Base-by-base conservation (phyloP, 2,113 vertebrate genomes). In the Chitala chitala region DNA sequence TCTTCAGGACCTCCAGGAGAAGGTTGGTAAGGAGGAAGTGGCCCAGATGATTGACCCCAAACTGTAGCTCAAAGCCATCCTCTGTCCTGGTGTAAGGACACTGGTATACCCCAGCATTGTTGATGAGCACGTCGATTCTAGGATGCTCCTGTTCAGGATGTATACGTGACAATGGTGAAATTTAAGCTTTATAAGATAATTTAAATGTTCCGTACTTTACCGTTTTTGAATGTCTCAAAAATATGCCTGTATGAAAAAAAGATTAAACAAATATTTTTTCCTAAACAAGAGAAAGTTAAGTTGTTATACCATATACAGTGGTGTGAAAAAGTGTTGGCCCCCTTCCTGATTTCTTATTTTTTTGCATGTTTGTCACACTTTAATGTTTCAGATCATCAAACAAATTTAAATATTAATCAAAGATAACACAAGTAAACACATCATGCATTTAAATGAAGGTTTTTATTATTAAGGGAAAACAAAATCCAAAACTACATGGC, bases 51-150 rank as follows among this genome's bases (percentile, higher is more conserved):
- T 98, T 98, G 75, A 98, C 95, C 0, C 93, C 95, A 2, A 98
- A 90, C 59, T 98, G 96, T 94, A 95, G 94, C 84, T 98, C 94
- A 83, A 98, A 97, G 2, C 94, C 96, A 26, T 98, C 96, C 80
- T 95, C 95, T 0, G 96, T 98, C 88, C 92, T 95, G 75, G 85
- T 88, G 77, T 96, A 95, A 0, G 96, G 96, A 81, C 96, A 98
- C 82, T 96, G 96, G 88, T 94, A 98, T 81, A 98, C 7, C 17
- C 96, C 96, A 0, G 95, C 96, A 0, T 98, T 98, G 82, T 98
- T 98, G 83, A 98, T 90, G 48, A 98, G 89, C 64, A 98, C 94
- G 55, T 98, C 94, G 56, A 98, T 82, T 77, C 89, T 88, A 2
- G 92, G 84, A 71, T 98, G 95, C 82, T 98, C 94, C 94, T 98